Percentiles rank a stretch among this genome's conserved stretches.
These are phyloP conservation scores for Pseudorhombus dupliciocellatus DNA, from an alignment of 2,113 vertebrate genomes.

Conservation along the genomic window DNA sequence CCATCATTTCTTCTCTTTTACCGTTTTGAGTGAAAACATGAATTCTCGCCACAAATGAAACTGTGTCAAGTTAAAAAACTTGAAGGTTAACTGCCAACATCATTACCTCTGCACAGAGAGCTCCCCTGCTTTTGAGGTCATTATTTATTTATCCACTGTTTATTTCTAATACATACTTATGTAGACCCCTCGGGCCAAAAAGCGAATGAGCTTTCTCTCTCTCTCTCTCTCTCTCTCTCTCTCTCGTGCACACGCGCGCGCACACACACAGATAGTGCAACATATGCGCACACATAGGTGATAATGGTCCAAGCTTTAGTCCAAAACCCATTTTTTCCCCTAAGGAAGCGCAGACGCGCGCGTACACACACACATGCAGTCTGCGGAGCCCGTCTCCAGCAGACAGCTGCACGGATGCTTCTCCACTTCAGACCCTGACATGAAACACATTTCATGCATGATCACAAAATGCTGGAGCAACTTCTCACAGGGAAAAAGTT, in stretches of 20 bases:
- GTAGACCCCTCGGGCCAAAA: slow-evolving; percentile 66
- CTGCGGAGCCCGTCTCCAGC: background rate
- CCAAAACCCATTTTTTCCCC: background rate
- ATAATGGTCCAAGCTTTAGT: slow-evolving; percentile 54
- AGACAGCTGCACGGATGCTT: slow-evolving; percentile 4
- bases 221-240: background rate
- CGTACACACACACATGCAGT: background rate
- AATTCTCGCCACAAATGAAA: slow-evolving; percentile 59
- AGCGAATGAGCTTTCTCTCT: slow-evolving; percentile 62
- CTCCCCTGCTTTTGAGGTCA: slow-evolving; percentile 67
- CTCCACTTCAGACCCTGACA: slow-evolving; percentile 17
- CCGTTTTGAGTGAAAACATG: slow-evolving; percentile 34
- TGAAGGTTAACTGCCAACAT: slow-evolving; percentile 75
- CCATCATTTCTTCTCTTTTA: background rate
- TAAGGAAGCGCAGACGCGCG: background rate
- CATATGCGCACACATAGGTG: slow-evolving; percentile 46
- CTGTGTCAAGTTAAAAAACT: slow-evolving; percentile 64
- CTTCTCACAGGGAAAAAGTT: background rate
- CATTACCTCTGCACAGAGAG: slow-evolving; percentile 62
- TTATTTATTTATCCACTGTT: slow-evolving; percentile 80
- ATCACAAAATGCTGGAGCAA: slow-evolving; percentile 2
- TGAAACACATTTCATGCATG: slow-evolving; percentile 15
- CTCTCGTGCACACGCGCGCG: background rate
- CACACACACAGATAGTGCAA: slow-evolving; percentile 40
- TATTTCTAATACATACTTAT: slow-evolving; percentile 80